phyloP scores from a whole-genome alignment of 2,113 vertebrate genomes.

The Otocyon megalotis region DNA sequence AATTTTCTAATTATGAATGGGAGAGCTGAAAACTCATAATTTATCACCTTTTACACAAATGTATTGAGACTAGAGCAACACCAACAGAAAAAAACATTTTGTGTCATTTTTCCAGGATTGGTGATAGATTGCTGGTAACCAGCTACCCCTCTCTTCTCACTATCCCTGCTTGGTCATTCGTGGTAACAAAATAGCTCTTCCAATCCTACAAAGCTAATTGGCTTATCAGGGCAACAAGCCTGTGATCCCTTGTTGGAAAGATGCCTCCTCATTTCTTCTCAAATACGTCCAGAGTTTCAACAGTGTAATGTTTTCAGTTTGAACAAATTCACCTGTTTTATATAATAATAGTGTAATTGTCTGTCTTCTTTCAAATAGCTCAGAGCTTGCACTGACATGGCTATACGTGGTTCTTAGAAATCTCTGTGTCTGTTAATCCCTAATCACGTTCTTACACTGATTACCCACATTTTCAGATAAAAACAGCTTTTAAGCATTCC shows the following conservation, averaged over 20 bases:
- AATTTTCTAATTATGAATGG: not conserved
- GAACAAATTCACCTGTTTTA: not conserved
- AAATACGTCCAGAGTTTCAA: not conserved
- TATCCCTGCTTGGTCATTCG: not conserved
- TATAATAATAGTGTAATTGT: not conserved
- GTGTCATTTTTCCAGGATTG: not conserved
- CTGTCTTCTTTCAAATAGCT: not conserved
- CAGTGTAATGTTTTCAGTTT: not conserved
- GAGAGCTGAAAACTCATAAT: not conserved
- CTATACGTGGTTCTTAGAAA: not conserved
- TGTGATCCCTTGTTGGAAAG: not conserved
- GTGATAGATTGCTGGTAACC: not conserved
- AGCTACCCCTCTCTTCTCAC: not conserved
- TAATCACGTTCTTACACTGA: not conserved
- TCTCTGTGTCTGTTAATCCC: not conserved
- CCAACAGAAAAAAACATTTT: not conserved
- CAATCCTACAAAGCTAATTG: not conserved
- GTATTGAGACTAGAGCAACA: not conserved
- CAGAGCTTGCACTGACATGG: not conserved
- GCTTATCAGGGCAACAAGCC: not conserved
- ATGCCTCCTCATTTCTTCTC: not conserved
- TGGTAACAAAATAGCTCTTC: not conserved
- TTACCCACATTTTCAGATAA: conserved; percentile 23
- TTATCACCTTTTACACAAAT: not conserved
- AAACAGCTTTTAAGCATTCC: not conserved